phyloP scores from a whole-genome alignment of 2,888 invertebrate species.

The Cephus runcator region DNA sequence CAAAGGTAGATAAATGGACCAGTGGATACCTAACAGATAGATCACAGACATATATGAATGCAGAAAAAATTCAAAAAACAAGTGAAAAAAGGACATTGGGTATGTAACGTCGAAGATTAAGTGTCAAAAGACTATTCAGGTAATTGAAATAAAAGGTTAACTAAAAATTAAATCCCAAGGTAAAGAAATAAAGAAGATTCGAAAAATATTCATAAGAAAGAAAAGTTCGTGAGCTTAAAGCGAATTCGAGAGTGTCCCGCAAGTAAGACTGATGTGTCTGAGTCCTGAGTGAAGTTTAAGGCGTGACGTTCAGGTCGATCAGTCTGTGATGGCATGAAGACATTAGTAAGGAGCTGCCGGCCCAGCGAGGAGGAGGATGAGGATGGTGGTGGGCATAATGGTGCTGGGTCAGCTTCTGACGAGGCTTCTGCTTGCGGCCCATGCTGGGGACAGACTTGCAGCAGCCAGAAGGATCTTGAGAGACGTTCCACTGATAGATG shows the following conservation, averaged over 20 bases:
- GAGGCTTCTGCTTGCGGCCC: conserved; percentile 60
- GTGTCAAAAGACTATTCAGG: neutral
- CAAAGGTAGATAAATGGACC: neutral
- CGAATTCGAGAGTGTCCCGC: neutral
- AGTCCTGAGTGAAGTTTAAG: neutral
- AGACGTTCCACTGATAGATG: conserved; percentile 60
- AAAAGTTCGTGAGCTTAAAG: neutral
- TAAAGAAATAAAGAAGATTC: neutral
- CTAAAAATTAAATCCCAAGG: neutral
- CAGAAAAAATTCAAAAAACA: neutral
- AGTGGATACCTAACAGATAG: neutral
- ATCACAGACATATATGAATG: neutral
- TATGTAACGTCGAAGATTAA: neutral
- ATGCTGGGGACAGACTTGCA: conserved; percentile 60
- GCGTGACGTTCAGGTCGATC: conserved; percentile 23
- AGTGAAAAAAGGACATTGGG: neutral
- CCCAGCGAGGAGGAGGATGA: conserved; percentile 63
- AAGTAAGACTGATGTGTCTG: neutral
- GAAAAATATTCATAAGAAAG: neutral
- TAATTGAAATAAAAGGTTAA: neutral
- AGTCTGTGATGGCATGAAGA: conserved; percentile 61
- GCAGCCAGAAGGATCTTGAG: conserved; percentile 58
- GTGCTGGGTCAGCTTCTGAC: conserved; percentile 63
- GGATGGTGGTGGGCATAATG: conserved; percentile 64
- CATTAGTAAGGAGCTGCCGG: conserved; percentile 57